Conservation (phyloP, 2,113 vertebrate genomes). For the Emydura subglobosa region DNA sequence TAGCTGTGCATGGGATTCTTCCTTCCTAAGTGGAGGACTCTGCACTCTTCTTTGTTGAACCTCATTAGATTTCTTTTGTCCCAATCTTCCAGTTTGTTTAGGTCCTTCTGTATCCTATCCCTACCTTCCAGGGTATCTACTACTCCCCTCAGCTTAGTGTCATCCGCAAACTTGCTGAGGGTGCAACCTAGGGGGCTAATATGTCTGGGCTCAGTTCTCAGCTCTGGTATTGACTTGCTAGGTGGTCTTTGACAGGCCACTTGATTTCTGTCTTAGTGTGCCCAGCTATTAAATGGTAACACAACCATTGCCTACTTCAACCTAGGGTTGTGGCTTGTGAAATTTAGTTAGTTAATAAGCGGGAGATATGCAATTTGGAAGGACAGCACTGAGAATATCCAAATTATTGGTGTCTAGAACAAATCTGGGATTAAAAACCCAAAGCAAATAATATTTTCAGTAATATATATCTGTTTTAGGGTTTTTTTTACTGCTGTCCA, state of each 20-base stretch:
- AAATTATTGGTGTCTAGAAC: background rate
- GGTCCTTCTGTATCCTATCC: too few species aligned
- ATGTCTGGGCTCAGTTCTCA: background rate
- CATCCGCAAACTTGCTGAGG: too few species aligned
- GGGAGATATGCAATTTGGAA: background rate
- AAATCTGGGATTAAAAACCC: background rate
- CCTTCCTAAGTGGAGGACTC: too few species aligned
- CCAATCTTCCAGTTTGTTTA: too few species aligned
- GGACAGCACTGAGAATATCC: background rate
- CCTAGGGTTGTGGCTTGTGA: background rate
- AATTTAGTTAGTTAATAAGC: background rate
- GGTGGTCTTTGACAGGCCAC: background rate
- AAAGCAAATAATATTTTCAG: background rate
- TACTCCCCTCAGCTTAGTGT: too few species aligned
- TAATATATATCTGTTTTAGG: background rate
- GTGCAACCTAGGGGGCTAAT: background rate
- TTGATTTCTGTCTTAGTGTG: background rate
- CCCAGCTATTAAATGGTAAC: background rate
- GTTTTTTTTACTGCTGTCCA: background rate
- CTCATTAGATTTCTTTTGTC: too few species aligned
- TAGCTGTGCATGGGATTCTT: too few species aligned
- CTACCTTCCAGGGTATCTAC: too few species aligned
- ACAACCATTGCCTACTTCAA: background rate
- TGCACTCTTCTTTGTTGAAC: too few species aligned
- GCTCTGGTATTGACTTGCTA: background rate